Evolutionary conservation across 2,888 invertebrate species (phyloP), one percentile per base, ranked within the genome.

Genomic region (Eumacrocentrus americanus): DNA sequence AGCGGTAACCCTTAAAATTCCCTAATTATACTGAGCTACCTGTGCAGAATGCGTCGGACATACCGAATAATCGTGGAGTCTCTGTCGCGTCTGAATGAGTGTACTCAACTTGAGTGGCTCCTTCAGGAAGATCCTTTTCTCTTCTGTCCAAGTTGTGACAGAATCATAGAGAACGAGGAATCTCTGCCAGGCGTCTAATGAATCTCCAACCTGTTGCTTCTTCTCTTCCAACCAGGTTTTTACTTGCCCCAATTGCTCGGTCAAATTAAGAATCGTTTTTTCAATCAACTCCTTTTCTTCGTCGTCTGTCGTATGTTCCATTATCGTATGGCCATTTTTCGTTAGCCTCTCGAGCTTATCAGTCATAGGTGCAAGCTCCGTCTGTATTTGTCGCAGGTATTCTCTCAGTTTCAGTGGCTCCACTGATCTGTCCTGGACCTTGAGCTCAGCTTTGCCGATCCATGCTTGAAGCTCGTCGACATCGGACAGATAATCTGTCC

Each of bases 41-140:
- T 40, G 5, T 14, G 5, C 12, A 40, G 3, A 2, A 1, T 40
- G 16, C n/a, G n/a, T n/a, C 18, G 9, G 6, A 79, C 84, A 76
- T 84, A 92, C 92, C 83, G 89, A 88, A 83, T 94, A 95, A 81
- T 94, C 93, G 80, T 91, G 91, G 75, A 93, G 85, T 83, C 90
- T 93, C 76, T 91, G 91, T 73, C 92, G 88, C 55, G 92, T 90
- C 79, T 94, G 91, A 68, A 89, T 88, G 75, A 95, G 84, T 60
- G 89, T 91, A 72, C 87, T 88, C 72, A 95, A 84, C 71, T 89
- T 88, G 62, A 94, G 84, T 52, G 91, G 91, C 79, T 91, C 90
- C 71, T 87, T 85, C 48, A 95, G 84, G 85, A 95, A 93, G 60
- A 85, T 83, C 70, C 87, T 88, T 81, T 94, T 94, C 72, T 93